Base-by-base conservation (phyloP, 2,797 vertebrate species). In the Danio tinwini region DNA sequence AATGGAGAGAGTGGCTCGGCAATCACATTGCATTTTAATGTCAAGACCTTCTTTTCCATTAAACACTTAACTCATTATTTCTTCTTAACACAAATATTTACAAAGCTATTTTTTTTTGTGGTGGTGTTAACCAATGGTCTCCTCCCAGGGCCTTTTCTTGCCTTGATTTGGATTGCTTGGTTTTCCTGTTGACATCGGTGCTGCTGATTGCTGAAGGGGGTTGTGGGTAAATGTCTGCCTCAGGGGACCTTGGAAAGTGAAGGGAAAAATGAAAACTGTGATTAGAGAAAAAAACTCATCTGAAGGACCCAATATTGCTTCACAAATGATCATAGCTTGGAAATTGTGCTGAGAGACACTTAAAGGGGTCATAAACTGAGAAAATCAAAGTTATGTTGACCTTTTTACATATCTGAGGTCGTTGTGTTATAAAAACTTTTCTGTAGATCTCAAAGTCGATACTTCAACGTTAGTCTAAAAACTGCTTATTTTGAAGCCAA, bases 161-260 rank as follows among this genome's bases (percentile, higher is more conserved):
- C 19, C 53, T 21, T 78, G 10, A 42, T 93, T 93, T 13, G 59
- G 44, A 83, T 89, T 89, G 16, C 75, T 40, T 2, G 90, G 76
- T 17, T 83, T 86, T 52, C 81, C 75, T 40, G 90, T 87, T 2
- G 84, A 53, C 4, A 86, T 68, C 11, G 88, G 76, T 42, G 87
- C 76, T 0, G 82, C 67, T 5, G 74, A 59, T 80, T 90, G 94
- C 82, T 95, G 89, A n/a, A 96, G 82, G 61, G 96, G 96, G 84
- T 96, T 96, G 63, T 96, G 94, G 83, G 91, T 87, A 86, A 95
- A 97, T 0, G 96, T 97, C 88, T 96, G 96, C 80, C 93, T 93
- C 86, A 97, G 88, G 0, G 96, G 96, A 72, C 96, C 96, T 93
- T 85, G 40, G 29, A 81, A 74, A 74, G 14, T 12, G 52, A 16